phyloP scores from a whole-genome alignment of 2,888 invertebrate species.

The Philaethria dido region DNA sequence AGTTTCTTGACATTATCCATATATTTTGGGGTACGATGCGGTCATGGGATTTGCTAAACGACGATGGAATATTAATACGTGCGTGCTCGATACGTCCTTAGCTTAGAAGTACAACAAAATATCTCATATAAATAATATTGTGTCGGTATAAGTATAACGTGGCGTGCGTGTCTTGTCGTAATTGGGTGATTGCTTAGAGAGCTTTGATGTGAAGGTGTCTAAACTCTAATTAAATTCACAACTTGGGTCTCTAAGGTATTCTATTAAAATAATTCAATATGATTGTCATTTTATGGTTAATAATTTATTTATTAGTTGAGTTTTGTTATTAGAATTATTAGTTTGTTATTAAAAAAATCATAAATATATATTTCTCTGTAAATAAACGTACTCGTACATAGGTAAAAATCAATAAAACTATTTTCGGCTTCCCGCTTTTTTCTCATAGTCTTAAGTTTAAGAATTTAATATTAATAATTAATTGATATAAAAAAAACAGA shows the following conservation, averaged over 20 bases:
- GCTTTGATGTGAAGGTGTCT: neutral
- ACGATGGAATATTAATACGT: conserved; percentile 14
- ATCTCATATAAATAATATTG: neutral
- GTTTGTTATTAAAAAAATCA: no score
- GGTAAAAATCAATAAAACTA: no score
- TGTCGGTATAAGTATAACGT: neutral
- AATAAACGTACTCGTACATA: no score
- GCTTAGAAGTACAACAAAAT: conserved; percentile 1
- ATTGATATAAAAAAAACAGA: no score
- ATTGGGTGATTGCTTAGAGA: neutral
- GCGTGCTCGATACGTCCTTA: neutral
- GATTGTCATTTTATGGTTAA: no score
- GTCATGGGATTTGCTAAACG: conserved; percentile 11
- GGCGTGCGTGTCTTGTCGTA: conserved; percentile 1
- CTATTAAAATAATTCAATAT: no score
- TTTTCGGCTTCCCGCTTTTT: no score
- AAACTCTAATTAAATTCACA: neutral
- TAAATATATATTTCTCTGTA: no score
- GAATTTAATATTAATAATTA: no score
- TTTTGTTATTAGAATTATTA: no score
- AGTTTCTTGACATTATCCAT: neutral
- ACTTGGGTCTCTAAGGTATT: neutral
- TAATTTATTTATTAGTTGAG: no score
- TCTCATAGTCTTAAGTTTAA: no score
- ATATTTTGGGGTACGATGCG: neutral